Base-by-base conservation (phyloP, 1,140 invertebrate genomes). In the Anagrus nilaparvatae region DNA sequence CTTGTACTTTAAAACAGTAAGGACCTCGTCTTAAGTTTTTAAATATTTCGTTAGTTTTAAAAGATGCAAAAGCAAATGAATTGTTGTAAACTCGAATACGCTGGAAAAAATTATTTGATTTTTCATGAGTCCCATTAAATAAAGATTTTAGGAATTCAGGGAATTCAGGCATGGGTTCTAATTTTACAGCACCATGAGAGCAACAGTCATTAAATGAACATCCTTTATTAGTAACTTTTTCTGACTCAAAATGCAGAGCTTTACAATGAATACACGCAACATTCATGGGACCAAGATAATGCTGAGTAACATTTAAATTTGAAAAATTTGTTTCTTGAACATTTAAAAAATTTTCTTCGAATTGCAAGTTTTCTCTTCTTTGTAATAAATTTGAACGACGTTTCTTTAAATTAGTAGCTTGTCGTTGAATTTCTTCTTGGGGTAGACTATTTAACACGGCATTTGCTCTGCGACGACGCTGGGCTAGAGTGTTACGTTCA, bases 181-280 rank as follows among this genome's bases (percentile, higher is more conserved):
- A 35, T 17, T 9, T 9, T 8, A 40, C 28, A 12, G 14, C 28
- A 12, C 40, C 40, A 10, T 43, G 40, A 35, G 16, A 25, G 14
- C 36, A 38, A 14, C 36, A 38, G 16, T 38, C 36, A 24, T 38
- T 25, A 16, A 25, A 25, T 8, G 36, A 43, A n/a, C 19, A 19
- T 13, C 32, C 40, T 43, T 43, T 43, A 14, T 43, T 43, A 4
- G 20, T 24, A 5, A 43, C 32, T 34, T 14, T 43, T 35, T 43
- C 32, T 5, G 6, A 3, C 24, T 14, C 9, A 28, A 42, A 42
- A 25, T 43, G 40, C 20, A 16, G 33, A 1, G 40, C 32, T 18
- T 28, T 35, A 43, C 40, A 43, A 29, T 43, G 5, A 13, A 14
- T 35, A 19, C 16, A 43, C 28, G 21, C 3, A 25, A 24, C 13